These are phyloP conservation scores for Oithona nana DNA, from an alignment of 2,888 invertebrate species.

Conservation along the genomic window DNA sequence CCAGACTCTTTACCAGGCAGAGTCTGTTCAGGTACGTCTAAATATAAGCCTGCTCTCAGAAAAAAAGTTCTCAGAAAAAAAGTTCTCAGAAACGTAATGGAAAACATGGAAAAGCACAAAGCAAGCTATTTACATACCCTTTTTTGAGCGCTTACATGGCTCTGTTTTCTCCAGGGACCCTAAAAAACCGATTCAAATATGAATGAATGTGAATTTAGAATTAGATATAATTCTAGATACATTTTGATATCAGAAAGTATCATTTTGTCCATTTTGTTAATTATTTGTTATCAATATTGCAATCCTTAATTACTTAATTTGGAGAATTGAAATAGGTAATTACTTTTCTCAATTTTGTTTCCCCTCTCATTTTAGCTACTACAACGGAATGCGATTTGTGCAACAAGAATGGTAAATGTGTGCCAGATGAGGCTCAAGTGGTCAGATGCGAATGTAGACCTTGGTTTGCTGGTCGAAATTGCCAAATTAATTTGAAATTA, in stretches of 20 bases:
- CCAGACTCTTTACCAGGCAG: slow-evolving; percentile 8
- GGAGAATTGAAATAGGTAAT: too few relatives aligned
- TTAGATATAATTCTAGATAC: too few relatives aligned
- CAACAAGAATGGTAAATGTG: slow-evolving; percentile 14
- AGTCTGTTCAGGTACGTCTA: slow-evolving; percentile 13
- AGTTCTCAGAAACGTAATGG: not conserved
- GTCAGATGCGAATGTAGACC: slow-evolving; percentile 13
- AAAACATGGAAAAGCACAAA: not conserved
- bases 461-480: slow-evolving; percentile 16
- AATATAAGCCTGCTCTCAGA: not conserved
- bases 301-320: too few relatives aligned
- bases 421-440: not conserved
- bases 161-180: too few relatives aligned
- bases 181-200: too few relatives aligned
- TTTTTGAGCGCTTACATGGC: too few relatives aligned
- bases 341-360: not conserved
- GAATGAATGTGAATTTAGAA: too few relatives aligned
- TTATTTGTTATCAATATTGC: too few relatives aligned
- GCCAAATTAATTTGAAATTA: slow-evolving; percentile 17
- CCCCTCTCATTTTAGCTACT: slow-evolving; percentile 6
- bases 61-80: not conserved
- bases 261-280: too few relatives aligned
- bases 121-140: not conserved
- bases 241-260: too few relatives aligned
- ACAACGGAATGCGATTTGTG: slow-evolving; percentile 16